Conservation (phyloP, 1,140 invertebrate genomes). For the Lycorma delicatula region DNA sequence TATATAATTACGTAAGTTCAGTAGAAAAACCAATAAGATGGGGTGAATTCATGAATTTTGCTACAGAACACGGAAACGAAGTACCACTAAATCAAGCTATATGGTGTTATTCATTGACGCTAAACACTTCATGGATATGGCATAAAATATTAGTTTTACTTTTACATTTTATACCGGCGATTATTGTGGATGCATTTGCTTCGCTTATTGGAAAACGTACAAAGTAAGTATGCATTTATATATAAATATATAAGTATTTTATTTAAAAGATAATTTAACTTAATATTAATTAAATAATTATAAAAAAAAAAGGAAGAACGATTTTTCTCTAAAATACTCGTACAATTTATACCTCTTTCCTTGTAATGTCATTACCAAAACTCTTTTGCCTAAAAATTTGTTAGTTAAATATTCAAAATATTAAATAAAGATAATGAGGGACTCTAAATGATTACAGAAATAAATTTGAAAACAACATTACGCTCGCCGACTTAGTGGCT, state of each 20-base stretch:
- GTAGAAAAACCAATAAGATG: slow-evolving; percentile 47
- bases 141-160: slow-evolving; percentile 44
- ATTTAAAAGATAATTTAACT: not conserved
- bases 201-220: slow-evolving; percentile 52
- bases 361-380: too few relatives aligned
- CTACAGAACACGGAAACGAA: slow-evolving; percentile 9
- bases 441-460: too few relatives aligned
- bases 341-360: too few relatives aligned
- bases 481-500: too few relatives aligned
- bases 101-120: slow-evolving; percentile 45
- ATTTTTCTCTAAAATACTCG: too few relatives aligned
- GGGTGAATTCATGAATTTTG: slow-evolving; percentile 37
- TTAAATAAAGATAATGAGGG: too few relatives aligned
- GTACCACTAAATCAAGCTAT: slow-evolving; percentile 30
- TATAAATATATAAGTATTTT: slow-evolving; percentile 7
- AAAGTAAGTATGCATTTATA: slow-evolving; percentile 40
- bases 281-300: too few relatives aligned
- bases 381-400: too few relatives aligned
- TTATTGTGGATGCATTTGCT: slow-evolving; percentile 52
- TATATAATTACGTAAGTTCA: slow-evolving; percentile 49
- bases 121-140: slow-evolving; percentile 44
- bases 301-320: too few relatives aligned
- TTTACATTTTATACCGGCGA: slow-evolving; percentile 55
- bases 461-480: too few relatives aligned
- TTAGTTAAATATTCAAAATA: too few relatives aligned